Conservation (phyloP, 2,797 vertebrate species). For the Anguilla anguilla region DNA sequence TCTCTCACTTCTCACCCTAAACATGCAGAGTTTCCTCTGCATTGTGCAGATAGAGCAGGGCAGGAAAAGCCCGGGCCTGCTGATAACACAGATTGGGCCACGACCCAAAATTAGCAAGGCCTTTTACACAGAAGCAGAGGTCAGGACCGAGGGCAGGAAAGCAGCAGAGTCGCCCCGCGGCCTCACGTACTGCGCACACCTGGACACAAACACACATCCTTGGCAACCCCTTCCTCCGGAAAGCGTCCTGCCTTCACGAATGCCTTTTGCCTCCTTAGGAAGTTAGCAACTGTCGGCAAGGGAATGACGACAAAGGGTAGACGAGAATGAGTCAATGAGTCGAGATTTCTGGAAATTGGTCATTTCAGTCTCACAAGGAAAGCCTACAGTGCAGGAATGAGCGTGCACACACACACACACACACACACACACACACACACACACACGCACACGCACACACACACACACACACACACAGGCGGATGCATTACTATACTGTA, state of each 20-base stretch:
- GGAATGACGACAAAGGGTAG: background rate
- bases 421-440: constrained; percentile 13
- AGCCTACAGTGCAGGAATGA: background rate
- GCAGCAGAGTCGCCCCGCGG: constrained; percentile 39
- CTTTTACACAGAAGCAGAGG: constrained; percentile 14
- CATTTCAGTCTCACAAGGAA: background rate
- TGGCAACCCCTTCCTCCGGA: background rate
- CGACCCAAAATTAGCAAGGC: constrained; percentile 61
- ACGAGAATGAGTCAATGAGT: background rate
- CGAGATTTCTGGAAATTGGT: no score
- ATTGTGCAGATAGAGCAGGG: constrained; percentile 59
- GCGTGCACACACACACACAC: background rate
- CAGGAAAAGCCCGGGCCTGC: constrained; percentile 71
- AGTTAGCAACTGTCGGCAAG: background rate
- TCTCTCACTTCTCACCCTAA: background rate
- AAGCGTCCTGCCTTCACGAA: background rate
- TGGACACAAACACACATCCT: constrained; percentile 35
- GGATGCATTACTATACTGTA: background rate
- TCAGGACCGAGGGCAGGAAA: constrained; percentile 48
- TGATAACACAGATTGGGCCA: constrained; percentile 59
- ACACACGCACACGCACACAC: background rate
- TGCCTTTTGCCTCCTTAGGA: background rate
- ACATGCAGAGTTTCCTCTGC: constrained; percentile 60
- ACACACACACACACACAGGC: no score
- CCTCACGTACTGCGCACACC: constrained; percentile 30